Evolutionary conservation across 35 echinoderm and acorn worm species (phyloP).

Genomic region (Patiria miniata): DNA sequence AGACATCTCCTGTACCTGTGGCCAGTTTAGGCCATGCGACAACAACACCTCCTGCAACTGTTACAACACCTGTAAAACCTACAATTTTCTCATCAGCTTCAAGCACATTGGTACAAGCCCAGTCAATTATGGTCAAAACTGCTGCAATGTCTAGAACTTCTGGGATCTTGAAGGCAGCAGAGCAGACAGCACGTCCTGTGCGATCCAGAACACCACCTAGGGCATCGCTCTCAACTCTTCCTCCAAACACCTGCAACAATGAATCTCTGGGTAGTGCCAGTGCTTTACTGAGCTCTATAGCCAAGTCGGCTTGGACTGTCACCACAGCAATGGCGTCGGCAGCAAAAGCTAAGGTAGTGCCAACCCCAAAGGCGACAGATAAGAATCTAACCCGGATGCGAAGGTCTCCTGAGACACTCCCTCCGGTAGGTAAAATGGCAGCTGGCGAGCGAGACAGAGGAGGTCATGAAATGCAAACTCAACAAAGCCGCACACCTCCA

Average conservation of each 20-base stretch:
- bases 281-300: constrained; percentile 63
- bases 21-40: not conserved
- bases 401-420: constrained; percentile 5
- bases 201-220: constrained; percentile 22
- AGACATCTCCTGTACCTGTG: not conserved
- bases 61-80: not conserved
- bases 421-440: constrained; percentile 2
- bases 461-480: not conserved
- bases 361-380: constrained; percentile 20
- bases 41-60: not conserved
- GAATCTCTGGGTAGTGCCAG: constrained; percentile 55
- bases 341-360: constrained; percentile 9
- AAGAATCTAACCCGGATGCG: not conserved
- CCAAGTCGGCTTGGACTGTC: constrained; percentile 55
- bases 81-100: not conserved
- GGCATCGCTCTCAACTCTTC: constrained; percentile 1
- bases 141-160: constrained; percentile 19
- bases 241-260: constrained; percentile 8
- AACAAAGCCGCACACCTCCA: not conserved
- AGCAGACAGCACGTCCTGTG: not conserved
- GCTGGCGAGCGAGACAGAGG: not conserved
- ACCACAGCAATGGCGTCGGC: constrained; percentile 13
- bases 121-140: constrained; percentile 22
- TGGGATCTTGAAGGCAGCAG: not conserved
- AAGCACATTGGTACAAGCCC: constrained; percentile 14